Conservation (phyloP, 2,113 vertebrate genomes). For the Chrysochloris asiatica region DNA sequence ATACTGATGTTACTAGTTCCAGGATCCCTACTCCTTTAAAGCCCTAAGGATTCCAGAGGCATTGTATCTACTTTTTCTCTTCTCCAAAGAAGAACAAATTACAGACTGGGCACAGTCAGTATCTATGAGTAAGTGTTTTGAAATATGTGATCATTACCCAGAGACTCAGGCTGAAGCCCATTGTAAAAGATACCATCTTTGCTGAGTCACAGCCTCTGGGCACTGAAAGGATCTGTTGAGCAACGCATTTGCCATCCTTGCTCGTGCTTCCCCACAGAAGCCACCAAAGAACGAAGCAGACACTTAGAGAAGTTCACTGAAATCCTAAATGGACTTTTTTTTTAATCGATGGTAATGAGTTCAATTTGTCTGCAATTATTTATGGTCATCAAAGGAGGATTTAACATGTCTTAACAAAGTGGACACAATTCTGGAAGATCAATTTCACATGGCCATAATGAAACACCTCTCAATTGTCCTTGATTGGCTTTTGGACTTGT, state of each 20-base stretch:
- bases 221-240: accelerated
- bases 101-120: background rate
- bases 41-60: background rate
- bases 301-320: accelerated
- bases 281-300: background rate
- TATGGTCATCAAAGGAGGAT: accelerated
- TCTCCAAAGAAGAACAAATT: background rate
- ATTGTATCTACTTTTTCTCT: background rate
- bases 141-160: accelerated
- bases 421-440: background rate
- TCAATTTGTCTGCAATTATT: background rate
- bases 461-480: too few species aligned
- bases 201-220: accelerated
- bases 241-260: accelerated
- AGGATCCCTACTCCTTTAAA: background rate
- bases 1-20: background rate
- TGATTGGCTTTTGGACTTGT: background rate
- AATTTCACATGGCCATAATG: accelerated
- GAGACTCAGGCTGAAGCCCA: background rate
- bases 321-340: background rate
- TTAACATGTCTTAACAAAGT: background rate
- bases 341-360: too few species aligned
- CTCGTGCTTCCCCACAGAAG: accelerated
- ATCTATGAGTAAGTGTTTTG: background rate
- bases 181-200: accelerated